Percentiles rank a stretch among this genome's conserved stretches.
Evolutionary conservation across 2,888 invertebrate genomes (phyloP).

Genomic region (Nomada flava): DNA sequence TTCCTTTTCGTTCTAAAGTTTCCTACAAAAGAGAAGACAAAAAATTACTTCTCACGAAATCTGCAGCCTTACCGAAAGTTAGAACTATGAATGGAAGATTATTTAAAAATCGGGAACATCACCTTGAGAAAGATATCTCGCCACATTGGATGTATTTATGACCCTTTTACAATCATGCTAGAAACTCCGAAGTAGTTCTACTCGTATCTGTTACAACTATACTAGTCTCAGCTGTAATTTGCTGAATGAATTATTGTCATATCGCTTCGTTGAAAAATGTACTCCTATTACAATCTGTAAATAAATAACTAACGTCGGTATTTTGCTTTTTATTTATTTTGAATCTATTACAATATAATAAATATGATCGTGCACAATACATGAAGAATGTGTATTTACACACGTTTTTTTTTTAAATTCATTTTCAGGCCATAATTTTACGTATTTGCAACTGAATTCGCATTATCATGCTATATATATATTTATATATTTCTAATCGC

Average conservation of each 20-base stretch:
- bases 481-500: constrained; percentile 48
- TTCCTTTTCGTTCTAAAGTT: background rate
- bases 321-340: constrained; percentile 78
- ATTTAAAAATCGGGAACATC: constrained; percentile 11
- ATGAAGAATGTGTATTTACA: constrained; percentile 81
- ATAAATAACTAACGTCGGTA: constrained; percentile 38
- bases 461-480: constrained; percentile 64
- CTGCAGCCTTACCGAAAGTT: constrained; percentile 3
- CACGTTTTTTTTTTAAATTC: constrained; percentile 67
- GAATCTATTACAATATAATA: constrained; percentile 82
- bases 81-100: constrained; percentile 11
- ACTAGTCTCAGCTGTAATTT: background rate
- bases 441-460: constrained; percentile 76
- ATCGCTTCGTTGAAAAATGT: background rate
- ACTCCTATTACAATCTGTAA: constrained; percentile 7
- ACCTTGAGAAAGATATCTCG: constrained; percentile 45
- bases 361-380: constrained; percentile 82
- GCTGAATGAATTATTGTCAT: background rate
- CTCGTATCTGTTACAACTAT: constrained; percentile 13
- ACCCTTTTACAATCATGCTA: constrained; percentile 16
- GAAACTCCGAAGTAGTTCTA: constrained; percentile 18
- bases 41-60: background rate
- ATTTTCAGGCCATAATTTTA: constrained; percentile 81
- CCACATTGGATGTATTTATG: constrained; percentile 34
- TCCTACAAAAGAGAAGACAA: background rate